phyloP scores from a whole-genome alignment of 2,888 invertebrate species.

The Drosophila maculinotata region DNA sequence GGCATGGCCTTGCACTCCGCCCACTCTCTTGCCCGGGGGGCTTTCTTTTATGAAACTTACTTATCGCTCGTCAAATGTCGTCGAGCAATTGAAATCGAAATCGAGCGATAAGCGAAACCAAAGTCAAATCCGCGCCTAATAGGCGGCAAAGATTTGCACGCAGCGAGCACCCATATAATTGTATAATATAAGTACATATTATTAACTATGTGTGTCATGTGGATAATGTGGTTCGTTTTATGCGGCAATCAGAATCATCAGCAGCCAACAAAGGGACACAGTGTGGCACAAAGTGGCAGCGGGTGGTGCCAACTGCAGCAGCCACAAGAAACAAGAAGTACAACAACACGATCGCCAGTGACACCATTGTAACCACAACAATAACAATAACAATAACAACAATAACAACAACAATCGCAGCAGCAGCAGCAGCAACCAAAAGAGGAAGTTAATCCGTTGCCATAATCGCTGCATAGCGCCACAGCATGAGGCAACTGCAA shows the following conservation, averaged over 20 bases:
- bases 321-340: constrained; percentile 7
- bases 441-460: constrained; percentile 78
- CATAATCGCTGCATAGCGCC: constrained; percentile 80
- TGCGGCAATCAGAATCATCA: constrained; percentile 50
- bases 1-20: constrained; percentile 31
- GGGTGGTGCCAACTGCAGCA: constrained; percentile 48
- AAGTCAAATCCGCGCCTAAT: constrained; percentile 48
- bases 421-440: constrained; percentile 37
- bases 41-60: not conserved
- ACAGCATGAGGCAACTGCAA: constrained; percentile 77
- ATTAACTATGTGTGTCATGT: constrained; percentile 57
- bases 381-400: constrained; percentile 22
- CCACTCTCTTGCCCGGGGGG: not conserved
- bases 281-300: constrained; percentile 59
- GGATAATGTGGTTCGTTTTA: constrained; percentile 52
- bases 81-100: constrained; percentile 5
- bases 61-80: constrained; percentile 34
- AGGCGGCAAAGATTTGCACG: constrained; percentile 48
- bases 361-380: constrained; percentile 53
- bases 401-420: constrained; percentile 19
- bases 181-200: constrained; percentile 16
- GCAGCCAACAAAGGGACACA: constrained; percentile 45
- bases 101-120: constrained; percentile 42
- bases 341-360: constrained; percentile 29
- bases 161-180: constrained; percentile 5